A percentile compares a stretch with the other conserved stretches of the same genome.
phyloP scores from a whole-genome alignment of 2,888 invertebrate species.

The Ornithoptera alexandrae region DNA sequence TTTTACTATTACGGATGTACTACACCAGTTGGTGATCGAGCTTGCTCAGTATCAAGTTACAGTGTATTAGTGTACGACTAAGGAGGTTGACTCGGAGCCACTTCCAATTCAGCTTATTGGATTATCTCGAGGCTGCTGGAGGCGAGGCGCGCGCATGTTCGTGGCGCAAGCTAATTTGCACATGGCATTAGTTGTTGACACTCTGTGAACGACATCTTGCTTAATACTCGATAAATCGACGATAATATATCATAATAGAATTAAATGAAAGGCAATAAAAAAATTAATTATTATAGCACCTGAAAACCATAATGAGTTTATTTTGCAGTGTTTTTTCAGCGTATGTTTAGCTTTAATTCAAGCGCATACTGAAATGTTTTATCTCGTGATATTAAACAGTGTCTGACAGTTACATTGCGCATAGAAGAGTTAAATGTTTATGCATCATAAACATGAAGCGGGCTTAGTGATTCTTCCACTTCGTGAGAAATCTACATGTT shows the following conservation, averaged over 20 bases:
- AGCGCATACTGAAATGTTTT: background rate
- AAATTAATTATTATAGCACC: too few relatives aligned
- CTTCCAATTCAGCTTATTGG: constrained; percentile 60
- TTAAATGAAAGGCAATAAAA: background rate
- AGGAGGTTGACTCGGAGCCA: constrained; percentile 58
- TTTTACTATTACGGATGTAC: background rate
- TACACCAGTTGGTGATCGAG: background rate
- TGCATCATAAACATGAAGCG: constrained; percentile 29
- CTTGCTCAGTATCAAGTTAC: constrained; percentile 34
- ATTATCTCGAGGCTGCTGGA: constrained; percentile 43
- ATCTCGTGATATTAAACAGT: background rate
- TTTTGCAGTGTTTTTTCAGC: background rate
- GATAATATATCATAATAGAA: background rate
- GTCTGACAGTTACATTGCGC: constrained; percentile 28
- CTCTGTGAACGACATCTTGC: constrained; percentile 14
- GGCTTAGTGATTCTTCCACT: constrained; percentile 16
- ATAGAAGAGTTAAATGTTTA: constrained; percentile 32
- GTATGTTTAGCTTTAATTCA: background rate
- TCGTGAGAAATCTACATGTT: constrained; percentile 4
- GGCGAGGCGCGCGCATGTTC: constrained; percentile 30
- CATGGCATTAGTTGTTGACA: constrained; percentile 20
- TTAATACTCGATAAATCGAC: constrained; percentile 6
- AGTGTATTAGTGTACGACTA: constrained; percentile 34
- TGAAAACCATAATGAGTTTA: background rate
- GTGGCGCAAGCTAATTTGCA: constrained; percentile 32